These are phyloP conservation scores for Coenobita brevimanus DNA, from an alignment of 1,140 invertebrate species.

Conservation along the genomic window DNA sequence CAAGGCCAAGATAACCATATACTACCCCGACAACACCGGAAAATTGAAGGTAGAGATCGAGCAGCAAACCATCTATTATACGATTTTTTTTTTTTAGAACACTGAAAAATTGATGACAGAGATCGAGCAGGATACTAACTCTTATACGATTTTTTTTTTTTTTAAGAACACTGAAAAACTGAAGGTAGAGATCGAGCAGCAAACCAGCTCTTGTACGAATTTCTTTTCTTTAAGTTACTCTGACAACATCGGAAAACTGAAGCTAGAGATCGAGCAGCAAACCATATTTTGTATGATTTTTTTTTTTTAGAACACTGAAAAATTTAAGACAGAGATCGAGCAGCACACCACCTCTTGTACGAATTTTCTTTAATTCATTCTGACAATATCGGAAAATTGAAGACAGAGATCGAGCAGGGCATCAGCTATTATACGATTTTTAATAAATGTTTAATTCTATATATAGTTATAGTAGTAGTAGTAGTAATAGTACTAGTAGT, in stretches of 20 bases:
- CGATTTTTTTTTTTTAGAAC: background rate
- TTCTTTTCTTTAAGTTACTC: slow-evolving; percentile 25
- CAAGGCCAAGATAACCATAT: slow-evolving; percentile 40
- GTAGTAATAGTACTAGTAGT: too few species aligned
- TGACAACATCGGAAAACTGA: slow-evolving; percentile 26
- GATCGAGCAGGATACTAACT: too few species aligned
- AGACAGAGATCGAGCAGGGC: background rate
- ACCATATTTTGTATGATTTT: background rate
- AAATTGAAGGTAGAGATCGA: slow-evolving; percentile 14
- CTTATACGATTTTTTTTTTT: slow-evolving; percentile 29
- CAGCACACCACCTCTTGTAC: slow-evolving; percentile 12
- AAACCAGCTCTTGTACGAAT: background rate
- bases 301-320: background rate
- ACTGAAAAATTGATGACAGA: background rate
- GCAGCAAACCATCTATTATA: background rate
- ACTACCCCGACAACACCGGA: slow-evolving; percentile 38
- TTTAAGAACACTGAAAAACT: slow-evolving; percentile 18
- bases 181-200: background rate
- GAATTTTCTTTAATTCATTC: slow-evolving; percentile 29
- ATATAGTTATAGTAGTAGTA: too few species aligned
- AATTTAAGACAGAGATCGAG: background rate
- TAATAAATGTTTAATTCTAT: too few species aligned
- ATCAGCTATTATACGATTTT: background rate
- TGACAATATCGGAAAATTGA: slow-evolving; percentile 27
- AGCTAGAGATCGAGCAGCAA: background rate